These are phyloP conservation scores for Drosophila kohkoa DNA, from an alignment of 1,140 invertebrate genomes.

Conservation along the genomic window DNA sequence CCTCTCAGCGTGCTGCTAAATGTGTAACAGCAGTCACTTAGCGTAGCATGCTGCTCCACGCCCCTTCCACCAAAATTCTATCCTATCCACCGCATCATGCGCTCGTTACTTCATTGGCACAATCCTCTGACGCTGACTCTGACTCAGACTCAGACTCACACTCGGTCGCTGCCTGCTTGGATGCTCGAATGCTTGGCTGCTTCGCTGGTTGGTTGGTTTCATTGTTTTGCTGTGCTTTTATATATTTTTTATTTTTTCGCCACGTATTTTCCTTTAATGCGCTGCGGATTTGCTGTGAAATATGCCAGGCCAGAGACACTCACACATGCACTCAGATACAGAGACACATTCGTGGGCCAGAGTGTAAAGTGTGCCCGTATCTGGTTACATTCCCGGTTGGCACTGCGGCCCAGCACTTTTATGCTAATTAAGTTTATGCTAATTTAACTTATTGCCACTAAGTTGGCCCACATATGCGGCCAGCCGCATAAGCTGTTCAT, in stretches of 20 bases:
- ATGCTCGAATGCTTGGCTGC: slow-evolving; percentile 9
- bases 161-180: slow-evolving; percentile 11
- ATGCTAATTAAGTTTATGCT: slow-evolving; percentile 83
- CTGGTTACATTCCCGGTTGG: slow-evolving; percentile 63
- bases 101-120: slow-evolving; percentile 81
- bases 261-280: slow-evolving; percentile 82
- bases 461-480: slow-evolving; percentile 82
- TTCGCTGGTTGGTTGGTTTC: slow-evolving; percentile 48
- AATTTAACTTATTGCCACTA: slow-evolving; percentile 83
- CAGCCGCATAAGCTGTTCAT: slow-evolving; percentile 61
- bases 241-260: slow-evolving; percentile 60
- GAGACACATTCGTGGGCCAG: neutral
- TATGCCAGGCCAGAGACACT: slow-evolving; percentile 53
- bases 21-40: slow-evolving; percentile 79
- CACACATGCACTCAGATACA: slow-evolving; percentile 14
- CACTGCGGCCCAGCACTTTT: slow-evolving; percentile 73
- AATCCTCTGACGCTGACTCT: slow-evolving; percentile 64
- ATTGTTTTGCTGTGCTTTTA: slow-evolving; percentile 72
- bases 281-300: slow-evolving; percentile 80
- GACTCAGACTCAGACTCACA: neutral
- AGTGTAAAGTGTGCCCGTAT: slow-evolving; percentile 25
- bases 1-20: slow-evolving; percentile 54
- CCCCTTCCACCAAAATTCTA: neutral
- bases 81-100: slow-evolving; percentile 37
- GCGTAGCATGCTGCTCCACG: slow-evolving; percentile 39